Base-by-base conservation (phyloP, 1,140 invertebrate genomes). In the Riptortus pedestris region DNA sequence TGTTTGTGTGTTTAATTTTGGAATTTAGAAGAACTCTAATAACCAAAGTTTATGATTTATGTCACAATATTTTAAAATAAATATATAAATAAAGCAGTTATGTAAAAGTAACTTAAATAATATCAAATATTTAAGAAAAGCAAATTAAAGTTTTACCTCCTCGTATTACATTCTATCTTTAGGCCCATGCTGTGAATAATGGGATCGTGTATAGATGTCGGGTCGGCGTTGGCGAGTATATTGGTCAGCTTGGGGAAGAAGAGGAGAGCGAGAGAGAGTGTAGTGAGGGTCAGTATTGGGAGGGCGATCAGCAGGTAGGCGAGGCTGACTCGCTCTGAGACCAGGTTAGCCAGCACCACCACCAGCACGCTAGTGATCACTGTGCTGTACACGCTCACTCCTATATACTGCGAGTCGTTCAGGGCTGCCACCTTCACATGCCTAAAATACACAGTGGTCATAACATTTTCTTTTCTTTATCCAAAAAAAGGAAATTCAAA, bases 361-460 rank as follows among this genome's bases (percentile, higher is more conserved):
- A 92, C 88, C 69, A 91, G 86, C 4, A 85, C 81, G 51, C 88
- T 89, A 28, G 88, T 91, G 63, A 94, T 88, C 16, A 95, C 89
- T 1, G 92, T 90, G 59, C 88, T 91, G 73, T 96, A 95, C 0
- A 96, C 91, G 67, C 88, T 92, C 72, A 94, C 85, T 2, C 89
- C 90, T 67, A 98, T 97, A 74, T 96, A 96, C 73, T 97, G 93
- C 16, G 92, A 96, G 75, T 98, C 96, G 73, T 98, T 98, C 11
- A 98, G 76, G 0, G 93, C 93, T n/a, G 93, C 89, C 69, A 98
- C 94, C 74, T 91, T 96, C 0, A 98, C 93, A 70, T 95, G 88
- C 58, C 94, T 81, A 68, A 7, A 72, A 71, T 20, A 66, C 27
- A 63, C 61, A 63, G 62, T 61, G 26, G 12, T 26, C 16, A 24